These are phyloP conservation scores for Nowickia ferox DNA, from an alignment of 2,888 invertebrate species.

Conservation along the genomic window DNA sequence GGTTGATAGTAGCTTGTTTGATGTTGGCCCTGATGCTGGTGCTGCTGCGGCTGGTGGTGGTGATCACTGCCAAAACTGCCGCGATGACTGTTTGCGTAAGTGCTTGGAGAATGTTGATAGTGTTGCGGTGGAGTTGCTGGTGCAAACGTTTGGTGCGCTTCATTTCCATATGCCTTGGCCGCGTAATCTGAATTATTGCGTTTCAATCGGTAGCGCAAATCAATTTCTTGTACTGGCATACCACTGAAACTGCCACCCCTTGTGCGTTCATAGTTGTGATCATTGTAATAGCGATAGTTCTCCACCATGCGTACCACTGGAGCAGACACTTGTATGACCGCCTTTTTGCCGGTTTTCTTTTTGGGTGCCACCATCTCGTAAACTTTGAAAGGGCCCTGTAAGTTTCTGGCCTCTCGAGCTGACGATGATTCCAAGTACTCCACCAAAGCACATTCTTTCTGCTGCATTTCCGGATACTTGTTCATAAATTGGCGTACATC, in stretches of 20 bases:
- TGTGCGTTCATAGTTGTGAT: conserved; percentile 81
- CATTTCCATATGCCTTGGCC: conserved; percentile 69
- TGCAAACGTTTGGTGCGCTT: conserved; percentile 56
- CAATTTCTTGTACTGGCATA: conserved; percentile 81
- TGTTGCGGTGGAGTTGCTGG: conserved; percentile 56
- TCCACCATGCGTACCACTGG: conserved; percentile 86
- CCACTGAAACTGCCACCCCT: conserved; percentile 83
- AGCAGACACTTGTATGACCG: conserved; percentile 80
- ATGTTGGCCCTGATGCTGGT: conserved; percentile 39
- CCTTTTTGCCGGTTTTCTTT: conserved; percentile 88
- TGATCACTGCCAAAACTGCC: conserved; percentile 74
- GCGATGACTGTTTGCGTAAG: conserved; percentile 74
- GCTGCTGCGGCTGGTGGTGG: conserved; percentile 64
- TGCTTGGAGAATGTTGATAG: conserved; percentile 72
- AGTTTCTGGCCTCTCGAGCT: conserved; percentile 91
- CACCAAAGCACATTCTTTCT: conserved; percentile 93
- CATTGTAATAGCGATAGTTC: conserved; percentile 85
- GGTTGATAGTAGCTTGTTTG: conserved; percentile 75
- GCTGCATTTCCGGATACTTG: conserved; percentile 94
- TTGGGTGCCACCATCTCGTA: conserved; percentile 92
- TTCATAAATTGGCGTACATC: conserved; percentile 95
- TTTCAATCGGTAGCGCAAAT: conserved; percentile 80
- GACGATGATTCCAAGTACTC: conserved; percentile 95
- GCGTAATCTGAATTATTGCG: conserved; percentile 82
- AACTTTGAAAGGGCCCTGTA: conserved; percentile 87